These are phyloP conservation scores for Ornithorhynchus anatinus DNA, from an alignment of 2,113 vertebrate species.

Conservation along the genomic window DNA sequence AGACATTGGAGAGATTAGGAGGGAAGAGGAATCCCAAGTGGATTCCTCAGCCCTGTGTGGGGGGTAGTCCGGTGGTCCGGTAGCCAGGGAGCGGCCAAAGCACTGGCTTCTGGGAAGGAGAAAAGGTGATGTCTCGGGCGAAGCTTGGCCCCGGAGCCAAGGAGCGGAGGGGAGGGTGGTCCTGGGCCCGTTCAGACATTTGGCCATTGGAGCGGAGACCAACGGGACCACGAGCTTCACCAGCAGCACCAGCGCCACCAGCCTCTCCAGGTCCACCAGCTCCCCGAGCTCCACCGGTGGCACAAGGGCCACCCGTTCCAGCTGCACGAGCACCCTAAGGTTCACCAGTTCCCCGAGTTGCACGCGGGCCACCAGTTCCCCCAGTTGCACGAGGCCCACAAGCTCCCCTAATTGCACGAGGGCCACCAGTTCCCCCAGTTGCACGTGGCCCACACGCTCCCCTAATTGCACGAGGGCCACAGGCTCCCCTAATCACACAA, in stretches of 20 bases:
- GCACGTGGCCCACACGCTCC: too few species aligned
- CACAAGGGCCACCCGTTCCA: neutral
- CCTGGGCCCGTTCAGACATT: too few species aligned
- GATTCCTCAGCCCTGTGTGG: neutral
- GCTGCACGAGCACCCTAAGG: neutral
- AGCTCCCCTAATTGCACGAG: too few species aligned
- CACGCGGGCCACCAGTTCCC: neutral
- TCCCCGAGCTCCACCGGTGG: constrained; percentile 71
- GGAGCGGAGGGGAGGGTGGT: too few species aligned
- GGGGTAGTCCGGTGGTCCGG: neutral
- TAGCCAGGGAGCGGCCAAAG: too few species aligned
- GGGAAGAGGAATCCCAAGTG: too few species aligned
- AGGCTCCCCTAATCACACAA: too few species aligned
- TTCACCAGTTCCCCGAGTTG: neutral
- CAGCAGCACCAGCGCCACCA: constrained; percentile 7
- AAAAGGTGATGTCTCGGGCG: too few species aligned
- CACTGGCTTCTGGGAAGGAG: too few species aligned
- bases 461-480: too few species aligned
- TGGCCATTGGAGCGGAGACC: neutral
- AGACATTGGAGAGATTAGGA: too few species aligned
- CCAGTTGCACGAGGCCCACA: too few species aligned
- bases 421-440: neutral
- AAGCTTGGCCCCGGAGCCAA: neutral
- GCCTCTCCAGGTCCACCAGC: constrained; percentile 73
- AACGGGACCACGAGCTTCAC: neutral